phyloP scores from a whole-genome alignment of 1,140 invertebrate genomes.

The Lordiphosa clarofinis region DNA sequence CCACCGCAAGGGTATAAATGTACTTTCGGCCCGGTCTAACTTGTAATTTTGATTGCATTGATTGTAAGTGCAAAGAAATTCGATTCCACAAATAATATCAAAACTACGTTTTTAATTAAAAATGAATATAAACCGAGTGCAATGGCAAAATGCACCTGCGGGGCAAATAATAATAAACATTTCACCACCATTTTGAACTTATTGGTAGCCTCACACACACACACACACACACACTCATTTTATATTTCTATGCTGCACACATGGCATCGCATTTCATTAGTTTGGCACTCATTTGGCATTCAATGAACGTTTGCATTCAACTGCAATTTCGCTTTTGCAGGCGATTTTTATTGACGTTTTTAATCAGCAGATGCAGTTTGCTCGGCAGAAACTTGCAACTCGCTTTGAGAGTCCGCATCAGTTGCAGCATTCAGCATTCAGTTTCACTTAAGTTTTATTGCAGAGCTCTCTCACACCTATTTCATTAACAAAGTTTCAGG shows the following conservation, averaged over 20 bases:
- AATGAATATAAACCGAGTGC: too few species aligned
- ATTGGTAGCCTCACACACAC: not conserved
- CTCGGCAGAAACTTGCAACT: constrained; percentile 2
- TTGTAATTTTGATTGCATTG: too few species aligned
- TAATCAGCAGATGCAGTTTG: constrained; percentile 63
- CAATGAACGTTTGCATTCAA: constrained; percentile 63
- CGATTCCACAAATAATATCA: too few species aligned
- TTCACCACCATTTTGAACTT: too few species aligned
- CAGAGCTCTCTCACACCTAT: constrained; percentile 63
- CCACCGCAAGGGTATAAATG: too few species aligned
- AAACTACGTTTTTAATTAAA: too few species aligned
- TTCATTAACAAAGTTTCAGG: constrained; percentile 77
- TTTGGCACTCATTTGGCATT: constrained; percentile 67
- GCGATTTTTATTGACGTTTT: constrained; percentile 75
- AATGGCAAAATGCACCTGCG: too few species aligned
- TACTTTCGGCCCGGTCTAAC: too few species aligned
- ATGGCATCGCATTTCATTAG: constrained; percentile 62
- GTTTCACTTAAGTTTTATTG: constrained; percentile 74
- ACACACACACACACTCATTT: not conserved
- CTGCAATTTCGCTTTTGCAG: constrained; percentile 61
- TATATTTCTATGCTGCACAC: not conserved
- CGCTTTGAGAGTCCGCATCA: constrained; percentile 20
- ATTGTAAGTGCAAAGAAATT: too few species aligned
- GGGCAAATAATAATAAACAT: too few species aligned
- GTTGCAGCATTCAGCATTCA: constrained; percentile 45